Percentiles rank a stretch among this genome's conserved stretches.
phyloP scores from a whole-genome alignment of 2,113 vertebrate genomes.

The Tragelaphus scriptus region DNA sequence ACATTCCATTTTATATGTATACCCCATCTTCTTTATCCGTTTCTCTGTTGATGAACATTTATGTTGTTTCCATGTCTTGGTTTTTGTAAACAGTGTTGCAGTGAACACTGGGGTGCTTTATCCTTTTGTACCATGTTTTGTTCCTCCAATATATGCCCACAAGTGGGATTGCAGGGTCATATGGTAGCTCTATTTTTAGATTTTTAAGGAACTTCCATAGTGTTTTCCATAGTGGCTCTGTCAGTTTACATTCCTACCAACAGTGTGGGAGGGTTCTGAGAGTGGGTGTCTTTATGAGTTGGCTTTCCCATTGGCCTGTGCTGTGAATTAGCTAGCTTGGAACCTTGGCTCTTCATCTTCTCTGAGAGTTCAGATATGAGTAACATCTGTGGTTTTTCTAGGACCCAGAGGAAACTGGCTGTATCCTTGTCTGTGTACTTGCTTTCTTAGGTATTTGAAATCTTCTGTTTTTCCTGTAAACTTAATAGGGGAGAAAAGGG shows the following conservation, averaged over 20 bases:
- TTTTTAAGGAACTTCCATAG: not conserved
- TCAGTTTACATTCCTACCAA: not conserved
- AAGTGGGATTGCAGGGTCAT: not conserved
- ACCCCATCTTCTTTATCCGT: not conserved
- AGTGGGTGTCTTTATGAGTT: not conserved
- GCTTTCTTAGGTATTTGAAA: not conserved
- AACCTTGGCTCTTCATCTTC: not conserved
- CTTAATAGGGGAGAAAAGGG: not conserved
- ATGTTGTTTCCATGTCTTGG: not conserved
- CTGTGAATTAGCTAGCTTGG: not conserved
- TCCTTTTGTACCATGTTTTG: not conserved
- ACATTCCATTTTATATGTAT: not conserved
- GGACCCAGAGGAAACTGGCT: not conserved
- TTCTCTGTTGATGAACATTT: not conserved
- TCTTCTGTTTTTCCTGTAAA: not conserved
- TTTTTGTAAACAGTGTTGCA: not conserved
- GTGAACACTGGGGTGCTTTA: not conserved
- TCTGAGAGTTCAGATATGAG: not conserved
- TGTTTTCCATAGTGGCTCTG: not conserved
- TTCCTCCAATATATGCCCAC: not conserved
- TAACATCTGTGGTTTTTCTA: not conserved
- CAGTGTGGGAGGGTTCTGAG: not conserved
- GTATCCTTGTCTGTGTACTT: not conserved
- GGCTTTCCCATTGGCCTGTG: not conserved
- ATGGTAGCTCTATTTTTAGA: not conserved